Evolutionary conservation across 2,797 vertebrate species (phyloP), one percentile per base, ranked within the genome.

Genomic region (Etheostoma nigrum): DNA sequence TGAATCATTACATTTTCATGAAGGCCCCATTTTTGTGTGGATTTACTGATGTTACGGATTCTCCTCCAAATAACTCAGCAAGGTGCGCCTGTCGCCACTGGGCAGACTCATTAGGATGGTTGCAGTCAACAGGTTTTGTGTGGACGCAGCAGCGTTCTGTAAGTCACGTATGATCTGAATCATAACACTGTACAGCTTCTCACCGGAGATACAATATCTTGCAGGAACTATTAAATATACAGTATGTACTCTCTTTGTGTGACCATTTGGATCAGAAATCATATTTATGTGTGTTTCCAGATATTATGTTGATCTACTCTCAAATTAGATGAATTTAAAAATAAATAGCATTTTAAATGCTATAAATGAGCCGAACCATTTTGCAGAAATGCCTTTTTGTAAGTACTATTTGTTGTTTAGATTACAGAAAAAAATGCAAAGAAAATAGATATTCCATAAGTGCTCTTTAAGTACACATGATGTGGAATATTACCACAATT

Each of bases 401-500:
- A 47, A 45, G 0, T 58, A 48, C 62, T 69, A 30, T 54, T 33
- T 5, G 33, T 72, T 64, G 30, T 61, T 13, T 5, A 44, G 14
- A 62, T 63, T 23, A 33, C 16, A 55, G 53, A 53, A 19, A 47
- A 67, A 76, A 77, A 45, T 13, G 25, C 5, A 71, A 74, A 44
- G 61, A 33, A 85, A 81, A 84, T 40, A 86, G 69, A 84, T 78
- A 81, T 81, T 77, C 71, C 52, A 61, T 82, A 77, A 88, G 86
- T 84, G 83, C 87, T 90, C 85, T 93, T 93, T 91, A 93, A 89
- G 77, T 80, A 87, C 85, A 86, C 86, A 82, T 92, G 76, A 94
- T 94, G 86, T 78, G 78, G 88, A 92, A 85, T 91, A 94, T 92
- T 89, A 93, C 72, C 73, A 79, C 85, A 86, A 87, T 88, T 89